A percentile compares a stretch with the other conserved stretches of the same genome.
phyloP scores from a whole-genome alignment of 2,888 invertebrate genomes.

The Calephelis perditalis region DNA sequence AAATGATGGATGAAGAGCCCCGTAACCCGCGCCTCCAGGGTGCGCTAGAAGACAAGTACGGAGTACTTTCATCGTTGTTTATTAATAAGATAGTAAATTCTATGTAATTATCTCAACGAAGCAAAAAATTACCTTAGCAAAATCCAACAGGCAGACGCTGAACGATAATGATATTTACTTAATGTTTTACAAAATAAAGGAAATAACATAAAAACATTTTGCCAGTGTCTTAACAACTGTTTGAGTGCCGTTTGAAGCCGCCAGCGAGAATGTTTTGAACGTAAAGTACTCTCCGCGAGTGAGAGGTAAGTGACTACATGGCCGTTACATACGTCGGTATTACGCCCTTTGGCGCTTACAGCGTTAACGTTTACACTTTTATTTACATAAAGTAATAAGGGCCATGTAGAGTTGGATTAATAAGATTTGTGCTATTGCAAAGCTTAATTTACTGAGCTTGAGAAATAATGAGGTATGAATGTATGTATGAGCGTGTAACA shows the following conservation, averaged over 20 bases:
- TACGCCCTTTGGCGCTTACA: conserved; percentile 30
- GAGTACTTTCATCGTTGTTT: too few relatives aligned
- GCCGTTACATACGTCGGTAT: conserved; percentile 39
- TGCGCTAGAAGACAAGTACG: too few relatives aligned
- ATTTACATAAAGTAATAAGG: conserved; percentile 20
- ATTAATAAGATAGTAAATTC: too few relatives aligned
- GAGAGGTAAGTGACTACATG: conserved; percentile 34
- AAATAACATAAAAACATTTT: conserved; percentile 32
- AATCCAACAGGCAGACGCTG: too few relatives aligned
- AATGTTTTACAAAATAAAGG: not conserved
- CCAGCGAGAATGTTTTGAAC: conserved; percentile 17
- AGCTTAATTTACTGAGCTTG: conserved; percentile 11
- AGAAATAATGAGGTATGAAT: not conserved
- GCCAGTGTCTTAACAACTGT: conserved; percentile 27
- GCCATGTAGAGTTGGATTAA: conserved; percentile 13
- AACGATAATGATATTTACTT: too few relatives aligned
- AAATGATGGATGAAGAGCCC: too few relatives aligned
- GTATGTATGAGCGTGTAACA: not conserved
- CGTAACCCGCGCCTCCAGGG: too few relatives aligned
- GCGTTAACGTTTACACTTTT: conserved; percentile 26
- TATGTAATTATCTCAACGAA: too few relatives aligned
- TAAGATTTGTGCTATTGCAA: conserved; percentile 5
- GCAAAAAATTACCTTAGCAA: too few relatives aligned
- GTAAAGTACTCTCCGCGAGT: conserved; percentile 16
- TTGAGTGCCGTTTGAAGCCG: conserved; percentile 18